Base-by-base conservation (phyloP, 2,888 invertebrate genomes). In the Drosophila birchii region DNA sequence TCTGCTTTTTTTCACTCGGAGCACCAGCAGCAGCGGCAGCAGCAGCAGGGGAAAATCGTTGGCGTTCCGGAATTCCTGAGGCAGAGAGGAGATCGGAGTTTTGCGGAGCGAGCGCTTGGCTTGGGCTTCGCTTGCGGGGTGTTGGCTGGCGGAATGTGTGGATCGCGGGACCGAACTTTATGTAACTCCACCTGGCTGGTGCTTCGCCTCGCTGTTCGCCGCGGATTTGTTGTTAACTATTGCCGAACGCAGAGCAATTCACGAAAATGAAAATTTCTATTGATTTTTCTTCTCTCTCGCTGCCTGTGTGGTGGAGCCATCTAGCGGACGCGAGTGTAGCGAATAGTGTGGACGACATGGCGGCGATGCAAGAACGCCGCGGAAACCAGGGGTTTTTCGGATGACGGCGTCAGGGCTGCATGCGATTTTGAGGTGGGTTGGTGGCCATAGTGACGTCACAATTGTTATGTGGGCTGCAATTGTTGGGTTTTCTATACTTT, bases 191-290 rank as follows among this genome's bases (percentile, higher is more conserved):
- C 53, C 70, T 67, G 53, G 70, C 72, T 79, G 68, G 54, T 51
- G 56, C 49, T 47, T 49, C 45, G 49, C 39, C 54, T 67, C 67
- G 56, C 57, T 79, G 64, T 63, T 54, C 44, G 54, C 60, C 60
- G 66, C 60, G 74, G 78, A 76, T 81, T 81, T 75, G 70, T 54
- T 78, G 71, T 80, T 74, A 80, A 83, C 79, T 79, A 81, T 84
- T 84, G 69, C 86, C 78, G 86, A 86, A 80, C 78, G 64, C 88
- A 69, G 79, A 79, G 81, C 87, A 81, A 76, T 77, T 75, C 81
- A 86, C 89, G 66, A 77, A 71, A 78, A 87, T 79, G 91, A 91
- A 91, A 91, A 91, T 86, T 91, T 91, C 89, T 91, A 91, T 91
- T 91, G 91, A 91, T 91, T 91, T 91, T 91, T 91, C 83, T 80